Conservation (phyloP, 2,888 invertebrate genomes). For the Drosophila putrida region DNA sequence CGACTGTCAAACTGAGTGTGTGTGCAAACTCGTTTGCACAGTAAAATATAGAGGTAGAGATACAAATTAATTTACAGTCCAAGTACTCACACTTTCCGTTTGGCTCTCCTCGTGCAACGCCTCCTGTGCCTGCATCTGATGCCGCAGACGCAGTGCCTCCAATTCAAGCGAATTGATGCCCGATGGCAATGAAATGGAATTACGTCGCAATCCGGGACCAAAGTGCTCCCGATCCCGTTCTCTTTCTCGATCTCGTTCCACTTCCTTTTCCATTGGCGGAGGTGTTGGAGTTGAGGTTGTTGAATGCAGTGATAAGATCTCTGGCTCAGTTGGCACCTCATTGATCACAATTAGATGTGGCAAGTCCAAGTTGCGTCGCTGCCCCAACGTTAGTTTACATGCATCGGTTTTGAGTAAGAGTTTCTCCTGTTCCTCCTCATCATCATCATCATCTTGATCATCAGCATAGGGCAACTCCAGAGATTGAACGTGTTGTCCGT, state of each 20-base stretch:
- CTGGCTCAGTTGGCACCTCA: constrained; percentile 36
- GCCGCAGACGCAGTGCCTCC: constrained; percentile 87
- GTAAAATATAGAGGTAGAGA: background rate
- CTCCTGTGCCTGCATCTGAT: constrained; percentile 81
- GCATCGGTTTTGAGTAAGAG: background rate
- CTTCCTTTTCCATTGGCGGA: background rate
- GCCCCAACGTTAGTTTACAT: constrained; percentile 49
- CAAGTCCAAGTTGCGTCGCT: constrained; percentile 63
- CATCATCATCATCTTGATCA: constrained; percentile 17
- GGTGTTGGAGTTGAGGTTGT: constrained; percentile 2
- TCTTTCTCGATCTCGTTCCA: constrained; percentile 16
- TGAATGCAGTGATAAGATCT: constrained; percentile 6
- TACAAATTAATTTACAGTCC: background rate
- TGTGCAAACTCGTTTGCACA: constrained; percentile 20
- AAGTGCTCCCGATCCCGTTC: constrained; percentile 47
- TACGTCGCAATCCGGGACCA: constrained; percentile 86
- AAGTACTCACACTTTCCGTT: constrained; percentile 76
- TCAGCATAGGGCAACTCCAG: constrained; percentile 63
- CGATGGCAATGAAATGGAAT: constrained; percentile 91
- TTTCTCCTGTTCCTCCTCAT: background rate
- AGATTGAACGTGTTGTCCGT: constrained; percentile 25
- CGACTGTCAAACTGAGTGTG: constrained; percentile 4
- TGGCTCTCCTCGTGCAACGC: constrained; percentile 77
- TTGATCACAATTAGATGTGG: constrained; percentile 64
- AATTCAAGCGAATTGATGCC: constrained; percentile 89